Percentiles rank a stretch among this genome's conserved stretches.
Evolutionary conservation across 2,888 invertebrate genomes (phyloP).

Genomic region (Chymomyza procnemis): DNA sequence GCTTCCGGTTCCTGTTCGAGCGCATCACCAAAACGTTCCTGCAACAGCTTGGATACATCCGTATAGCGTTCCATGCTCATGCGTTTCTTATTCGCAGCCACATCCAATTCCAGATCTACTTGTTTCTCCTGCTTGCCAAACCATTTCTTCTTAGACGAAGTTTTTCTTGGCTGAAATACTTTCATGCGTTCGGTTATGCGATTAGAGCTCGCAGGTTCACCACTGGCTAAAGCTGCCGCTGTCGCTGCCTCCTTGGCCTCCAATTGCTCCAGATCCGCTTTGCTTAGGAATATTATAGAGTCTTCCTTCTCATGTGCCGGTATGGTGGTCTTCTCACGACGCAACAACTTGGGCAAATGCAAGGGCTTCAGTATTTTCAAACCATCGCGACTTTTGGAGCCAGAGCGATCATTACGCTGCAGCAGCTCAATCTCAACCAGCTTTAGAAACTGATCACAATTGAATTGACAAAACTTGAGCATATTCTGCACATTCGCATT

Average conservation of each 20-base stretch:
- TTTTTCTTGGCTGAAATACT: constrained; percentile 75
- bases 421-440: constrained; percentile 77
- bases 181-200: constrained; percentile 78
- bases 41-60: constrained; percentile 85
- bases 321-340: constrained; percentile 77
- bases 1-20: constrained; percentile 48
- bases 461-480: constrained; percentile 78
- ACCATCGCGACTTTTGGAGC: constrained; percentile 80
- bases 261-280: constrained; percentile 83
- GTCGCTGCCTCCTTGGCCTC: constrained; percentile 76
- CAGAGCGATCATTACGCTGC: constrained; percentile 76
- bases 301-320: constrained; percentile 82
- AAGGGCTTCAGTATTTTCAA: constrained; percentile 80
- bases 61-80: constrained; percentile 86
- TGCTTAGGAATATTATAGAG: constrained; percentile 84
- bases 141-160: constrained; percentile 83
- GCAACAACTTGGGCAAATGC: constrained; percentile 75
- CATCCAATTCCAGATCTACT: constrained; percentile 80
- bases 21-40: constrained; percentile 82
- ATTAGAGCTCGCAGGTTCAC: constrained; percentile 41
- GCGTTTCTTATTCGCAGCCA: constrained; percentile 81
- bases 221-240: constrained; percentile 53
- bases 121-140: constrained; percentile 79
- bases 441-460: constrained; percentile 77
- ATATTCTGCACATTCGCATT: constrained; percentile 78